Base-by-base conservation (phyloP, 2,113 vertebrate species). In the Oxyruncus cristatus region DNA sequence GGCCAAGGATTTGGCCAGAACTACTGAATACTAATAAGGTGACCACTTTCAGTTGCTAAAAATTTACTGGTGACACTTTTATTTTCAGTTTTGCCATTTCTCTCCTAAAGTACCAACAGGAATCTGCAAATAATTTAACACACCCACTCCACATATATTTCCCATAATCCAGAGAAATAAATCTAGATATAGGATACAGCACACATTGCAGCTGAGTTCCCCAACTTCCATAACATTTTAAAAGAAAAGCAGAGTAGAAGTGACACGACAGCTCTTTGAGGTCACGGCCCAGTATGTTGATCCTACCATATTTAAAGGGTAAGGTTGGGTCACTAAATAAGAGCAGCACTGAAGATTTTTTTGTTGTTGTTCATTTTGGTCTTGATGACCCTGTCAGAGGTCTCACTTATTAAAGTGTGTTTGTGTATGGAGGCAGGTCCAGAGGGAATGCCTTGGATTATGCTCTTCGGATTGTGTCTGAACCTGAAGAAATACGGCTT, bases 371-470 rank as follows among this genome's bases (percentile, higher is more conserved):
- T 97, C 95, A 88, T 98, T 97, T 95, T 71, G 24, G 96, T 97
- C 96, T 50, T 91, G 93, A 90, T 97, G 98, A 98, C 97, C 97
- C 95, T 9, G 5, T 93, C 87, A 97, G 91, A 98, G 96, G 97
- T 96, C 94, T 90, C 93, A 96, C 95, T 97, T 97, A 97, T 95
- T 97, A 97, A 97, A 98, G 89, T 96, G 93, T 97, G 94, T 97
- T 97, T 98, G 82, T 97, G 88, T 96, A 96, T 76, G 75, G 85
- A 97, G 58, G 74, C 92, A 95, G 94, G 74, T 98, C 98, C 95
- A 94, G 72, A 59, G 96, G 96, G 97, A 97, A 95, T 96, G 88
- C 93, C 95, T 97, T 94, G 88, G 90, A 92, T 95, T 97, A 96
- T 96, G 78, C 93, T 97, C 58, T 79, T 95, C 93, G 67, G 94